Evolutionary conservation across 2,797 vertebrate species (phyloP), one percentile per base, ranked within the genome.

Genomic region (Anguilla obscura): DNA sequence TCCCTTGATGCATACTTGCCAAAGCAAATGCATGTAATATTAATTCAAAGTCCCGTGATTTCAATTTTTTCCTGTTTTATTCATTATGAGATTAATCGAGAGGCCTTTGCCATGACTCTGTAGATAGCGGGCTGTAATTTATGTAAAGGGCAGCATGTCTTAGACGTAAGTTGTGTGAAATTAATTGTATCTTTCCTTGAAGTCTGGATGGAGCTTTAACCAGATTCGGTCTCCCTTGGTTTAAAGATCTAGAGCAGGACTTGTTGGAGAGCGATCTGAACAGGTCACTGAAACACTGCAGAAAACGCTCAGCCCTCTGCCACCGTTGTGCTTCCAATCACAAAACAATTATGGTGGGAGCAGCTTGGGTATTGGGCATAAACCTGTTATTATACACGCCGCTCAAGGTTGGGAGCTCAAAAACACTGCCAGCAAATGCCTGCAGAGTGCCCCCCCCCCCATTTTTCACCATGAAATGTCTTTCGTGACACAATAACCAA

Each of bases 401-500:
- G 9, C 45, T 82, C 45, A 50, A 45, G 40, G 79, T 50, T 82
- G 7, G 5, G 40, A 10, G 24, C 50, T 48, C 79, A 48, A 12
- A 50, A 82, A 50, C 21, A n/a, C 45, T 48, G 18, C 27, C 45
- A 10, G 79, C 45, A 50, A 82, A n/a, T 33, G 18, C 21, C 14
- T 45, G 9, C 36, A 8, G 33, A 4, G 40, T 80, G 30, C 30
- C 36, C 40, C 21, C 4, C 24, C 21, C 1, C 21, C 79, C 40
- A 50, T 82, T 48, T n/a, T 50, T 82, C 45, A 50, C 79, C 18
- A 7, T n/a, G 21, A 82, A 50, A 82, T 82, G 21, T 50, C 79
- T 50, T 50, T 50, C 10, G 18, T 82, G 79, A 82, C 79, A 50
- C 79, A 82, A 50, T 82, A 82, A 50, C 79, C 79, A 50, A 50